These are phyloP conservation scores for Tetheella fluctuosa DNA, from an alignment of 2,888 invertebrate species.

Conservation along the genomic window DNA sequence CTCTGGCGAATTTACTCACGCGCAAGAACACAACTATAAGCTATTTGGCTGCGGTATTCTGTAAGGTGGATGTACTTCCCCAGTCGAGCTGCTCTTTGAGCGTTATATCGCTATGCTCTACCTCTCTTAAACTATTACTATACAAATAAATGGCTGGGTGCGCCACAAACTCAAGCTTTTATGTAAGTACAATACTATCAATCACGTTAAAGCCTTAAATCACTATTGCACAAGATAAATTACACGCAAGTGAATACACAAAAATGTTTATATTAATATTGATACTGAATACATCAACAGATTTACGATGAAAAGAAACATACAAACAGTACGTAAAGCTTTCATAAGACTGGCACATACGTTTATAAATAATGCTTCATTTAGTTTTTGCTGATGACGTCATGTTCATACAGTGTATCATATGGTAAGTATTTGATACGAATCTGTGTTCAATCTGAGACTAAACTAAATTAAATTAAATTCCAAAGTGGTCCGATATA, in stretches of 20 bases:
- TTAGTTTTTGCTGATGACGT: conserved; percentile 14
- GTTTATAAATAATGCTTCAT: conserved; percentile 12
- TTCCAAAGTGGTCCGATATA: too few species aligned
- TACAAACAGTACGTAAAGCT: conserved; percentile 12
- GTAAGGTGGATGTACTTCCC: too few species aligned
- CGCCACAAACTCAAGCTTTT: neutral
- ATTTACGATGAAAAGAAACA: conserved; percentile 7
- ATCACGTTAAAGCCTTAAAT: neutral
- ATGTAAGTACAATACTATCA: neutral
- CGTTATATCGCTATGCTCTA: too few species aligned
- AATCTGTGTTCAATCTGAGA: neutral
- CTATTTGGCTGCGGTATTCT: too few species aligned
- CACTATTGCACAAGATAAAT: neutral
- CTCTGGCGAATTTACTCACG: too few species aligned
- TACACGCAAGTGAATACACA: neutral
- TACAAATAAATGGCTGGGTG: too few species aligned
- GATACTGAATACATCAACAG: neutral
- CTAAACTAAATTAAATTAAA: too few species aligned
- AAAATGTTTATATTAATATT: conserved; percentile 5
- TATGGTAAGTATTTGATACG: neutral
- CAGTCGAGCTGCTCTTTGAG: too few species aligned
- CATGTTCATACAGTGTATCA: conserved; percentile 5
- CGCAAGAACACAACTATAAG: too few species aligned
- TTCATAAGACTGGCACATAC: neutral
- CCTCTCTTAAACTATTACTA: too few species aligned